phyloP scores from a whole-genome alignment of 2,797 vertebrate genomes.

The Sitta carolinensis region DNA sequence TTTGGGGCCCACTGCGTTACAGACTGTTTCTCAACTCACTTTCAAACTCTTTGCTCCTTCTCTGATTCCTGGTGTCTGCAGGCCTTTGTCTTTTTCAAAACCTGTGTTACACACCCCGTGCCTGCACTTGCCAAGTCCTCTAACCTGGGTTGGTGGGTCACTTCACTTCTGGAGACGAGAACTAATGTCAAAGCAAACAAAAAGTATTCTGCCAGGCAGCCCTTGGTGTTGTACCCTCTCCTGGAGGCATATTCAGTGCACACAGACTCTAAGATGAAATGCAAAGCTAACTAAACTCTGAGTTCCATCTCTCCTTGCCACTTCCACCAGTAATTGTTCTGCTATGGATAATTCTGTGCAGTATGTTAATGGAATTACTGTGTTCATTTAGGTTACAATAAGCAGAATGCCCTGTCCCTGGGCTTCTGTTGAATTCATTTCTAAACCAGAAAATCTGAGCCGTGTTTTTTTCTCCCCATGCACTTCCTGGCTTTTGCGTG shows the following conservation, averaged over 20 bases:
- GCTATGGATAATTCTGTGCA: neutral
- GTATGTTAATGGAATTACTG: neutral
- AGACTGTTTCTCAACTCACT: slow-evolving; percentile 29
- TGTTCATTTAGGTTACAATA: neutral
- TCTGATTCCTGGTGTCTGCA: slow-evolving; percentile 33
- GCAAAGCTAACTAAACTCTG: neutral
- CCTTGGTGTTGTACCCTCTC: neutral
- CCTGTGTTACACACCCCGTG: neutral
- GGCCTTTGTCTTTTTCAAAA: slow-evolving; percentile 47
- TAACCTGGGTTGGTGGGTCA: slow-evolving; percentile 10
- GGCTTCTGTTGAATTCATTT: neutral
- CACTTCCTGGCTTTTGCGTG: slow-evolving; percentile 38
- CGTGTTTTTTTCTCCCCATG: neutral
- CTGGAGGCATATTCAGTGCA: neutral
- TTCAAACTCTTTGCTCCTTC: slow-evolving; percentile 50
- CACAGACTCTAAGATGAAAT: neutral
- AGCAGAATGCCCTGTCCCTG: neutral
- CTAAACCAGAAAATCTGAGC: neutral
- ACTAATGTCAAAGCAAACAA: slow-evolving; percentile 5
- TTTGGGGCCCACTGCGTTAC: slow-evolving; percentile 38
- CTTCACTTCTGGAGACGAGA: slow-evolving; percentile 18
- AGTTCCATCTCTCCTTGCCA: slow-evolving; percentile 5
- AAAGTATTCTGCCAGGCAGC: neutral
- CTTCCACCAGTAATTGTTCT: slow-evolving; percentile 16
- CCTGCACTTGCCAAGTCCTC: neutral